Conservation (phyloP, 2,888 invertebrate species). For the Sphaerophoria taeniata region DNA sequence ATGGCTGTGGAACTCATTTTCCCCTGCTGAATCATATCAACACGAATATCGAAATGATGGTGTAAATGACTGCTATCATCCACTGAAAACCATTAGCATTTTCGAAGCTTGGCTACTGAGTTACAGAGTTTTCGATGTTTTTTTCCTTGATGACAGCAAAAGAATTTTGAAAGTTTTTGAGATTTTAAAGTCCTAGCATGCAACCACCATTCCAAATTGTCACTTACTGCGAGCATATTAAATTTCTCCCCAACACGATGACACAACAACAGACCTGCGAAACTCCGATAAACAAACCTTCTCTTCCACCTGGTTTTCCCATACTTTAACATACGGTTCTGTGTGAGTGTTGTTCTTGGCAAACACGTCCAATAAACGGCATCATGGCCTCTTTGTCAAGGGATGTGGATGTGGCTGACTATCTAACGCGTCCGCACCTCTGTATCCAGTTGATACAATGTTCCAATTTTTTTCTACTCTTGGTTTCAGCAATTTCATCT, state of each 20-base stretch:
- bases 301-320: conserved; percentile 5
- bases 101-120: too few species aligned
- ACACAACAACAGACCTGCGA: neutral
- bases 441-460: conserved; percentile 11
- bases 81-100: too few species aligned
- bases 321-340: neutral
- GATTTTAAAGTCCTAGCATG: too few species aligned
- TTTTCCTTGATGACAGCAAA: too few species aligned
- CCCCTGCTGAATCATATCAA: too few species aligned
- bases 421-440: conserved; percentile 62
- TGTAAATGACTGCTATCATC: too few species aligned
- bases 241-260: conserved; percentile 18
- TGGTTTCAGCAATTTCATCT: conserved; percentile 51
- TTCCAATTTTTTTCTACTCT: conserved; percentile 9
- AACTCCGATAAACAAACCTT: neutral
- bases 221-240: conserved; percentile 44
- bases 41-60: too few species aligned
- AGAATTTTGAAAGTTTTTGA: too few species aligned
- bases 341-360: neutral
- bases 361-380: conserved; percentile 4
- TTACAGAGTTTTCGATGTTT: too few species aligned
- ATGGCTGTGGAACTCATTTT: too few species aligned
- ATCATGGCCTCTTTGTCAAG: conserved; percentile 59
- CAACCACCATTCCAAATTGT: conserved; percentile 54
- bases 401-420: conserved; percentile 60